Evolutionary conservation across 2,888 invertebrate genomes (phyloP), one percentile per base, ranked within the genome.

Genomic region (Crossocerus cetratus): DNA sequence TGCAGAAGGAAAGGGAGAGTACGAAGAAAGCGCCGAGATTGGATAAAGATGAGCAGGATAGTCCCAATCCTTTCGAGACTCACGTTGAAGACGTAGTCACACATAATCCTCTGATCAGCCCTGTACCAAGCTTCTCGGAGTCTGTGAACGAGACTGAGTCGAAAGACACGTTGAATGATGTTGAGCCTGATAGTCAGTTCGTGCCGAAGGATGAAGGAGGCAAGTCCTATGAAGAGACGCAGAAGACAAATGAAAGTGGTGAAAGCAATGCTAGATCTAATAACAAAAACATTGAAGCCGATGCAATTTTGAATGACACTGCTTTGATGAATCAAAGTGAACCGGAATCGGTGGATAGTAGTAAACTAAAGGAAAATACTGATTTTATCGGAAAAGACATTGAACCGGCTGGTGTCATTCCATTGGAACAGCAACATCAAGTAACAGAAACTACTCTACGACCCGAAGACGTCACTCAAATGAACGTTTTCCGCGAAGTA

Each of bases 41-140:
- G 60, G 92, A 92, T 80, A 90, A 92, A 74, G 92, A 92, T 79
- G 91, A 92, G 83, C 90, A 91, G 77, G 90, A 92, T 74, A 88
- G 86, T 45, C 91, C 91, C 5, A 93, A 92, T 88, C 92, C 92
- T 1, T 87, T 90, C 56, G 92, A 92, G 71, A 80, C 79, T 8
- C 85, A 86, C 44, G 82, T 87, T 2, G 88, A 88, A 58, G 87
- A 88, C 58, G 87, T 87, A 4, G 81, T 87, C 54, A 82, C 80
- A 42, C 73, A 83, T 68, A 80, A 65, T 13, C 65, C 81, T 3
- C 21, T 69, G 23, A 22, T 13, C 11, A 60, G 65, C 4, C 44
- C 23, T 2, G 58, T 22, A 32, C 32, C 32, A 43, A 55, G 22
- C 1, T 23, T 61, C 3, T 42, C 63, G 2, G 65, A 62, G 3